These are phyloP conservation scores for Nephotettix cincticeps DNA, from an alignment of 1,140 invertebrate genomes.

Conservation along the genomic window DNA sequence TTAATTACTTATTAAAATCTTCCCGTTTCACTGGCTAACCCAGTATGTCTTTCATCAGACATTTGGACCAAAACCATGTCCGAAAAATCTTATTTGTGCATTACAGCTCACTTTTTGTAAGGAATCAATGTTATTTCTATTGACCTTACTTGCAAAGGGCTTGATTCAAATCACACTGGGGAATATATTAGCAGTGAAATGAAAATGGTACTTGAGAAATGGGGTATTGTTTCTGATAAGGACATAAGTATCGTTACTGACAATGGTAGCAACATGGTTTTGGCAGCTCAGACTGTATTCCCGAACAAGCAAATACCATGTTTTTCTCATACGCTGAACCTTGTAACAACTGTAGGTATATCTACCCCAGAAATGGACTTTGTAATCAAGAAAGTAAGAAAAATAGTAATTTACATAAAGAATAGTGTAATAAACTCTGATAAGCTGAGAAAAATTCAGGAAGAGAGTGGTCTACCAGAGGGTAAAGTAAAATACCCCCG, in stretches of 20 bases:
- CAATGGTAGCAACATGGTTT: neutral
- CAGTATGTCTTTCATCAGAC: conserved; percentile 39
- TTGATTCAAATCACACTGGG: neutral
- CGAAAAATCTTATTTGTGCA: neutral
- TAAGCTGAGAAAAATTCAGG: neutral
- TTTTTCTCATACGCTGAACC: neutral
- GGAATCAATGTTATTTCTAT: neutral
- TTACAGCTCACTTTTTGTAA: neutral
- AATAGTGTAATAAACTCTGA: neutral
- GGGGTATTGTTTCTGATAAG: neutral
- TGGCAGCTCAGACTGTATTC: neutral
- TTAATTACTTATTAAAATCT: too few relatives aligned
- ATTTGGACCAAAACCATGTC: neutral
- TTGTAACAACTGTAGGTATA: neutral
- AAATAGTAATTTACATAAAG: neutral
- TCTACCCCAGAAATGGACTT: neutral
- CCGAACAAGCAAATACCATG: neutral
- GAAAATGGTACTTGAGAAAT: neutral
- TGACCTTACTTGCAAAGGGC: neutral
- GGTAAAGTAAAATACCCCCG: neutral
- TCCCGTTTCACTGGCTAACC: too few relatives aligned
- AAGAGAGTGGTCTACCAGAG: neutral
- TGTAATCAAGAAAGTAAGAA: neutral
- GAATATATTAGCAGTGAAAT: neutral
- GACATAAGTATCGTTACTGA: neutral